A percentile compares a stretch with the other conserved stretches of the same genome.
Conservation (phyloP, 2,113 vertebrate species). For the Rhizomys pruinosus region DNA sequence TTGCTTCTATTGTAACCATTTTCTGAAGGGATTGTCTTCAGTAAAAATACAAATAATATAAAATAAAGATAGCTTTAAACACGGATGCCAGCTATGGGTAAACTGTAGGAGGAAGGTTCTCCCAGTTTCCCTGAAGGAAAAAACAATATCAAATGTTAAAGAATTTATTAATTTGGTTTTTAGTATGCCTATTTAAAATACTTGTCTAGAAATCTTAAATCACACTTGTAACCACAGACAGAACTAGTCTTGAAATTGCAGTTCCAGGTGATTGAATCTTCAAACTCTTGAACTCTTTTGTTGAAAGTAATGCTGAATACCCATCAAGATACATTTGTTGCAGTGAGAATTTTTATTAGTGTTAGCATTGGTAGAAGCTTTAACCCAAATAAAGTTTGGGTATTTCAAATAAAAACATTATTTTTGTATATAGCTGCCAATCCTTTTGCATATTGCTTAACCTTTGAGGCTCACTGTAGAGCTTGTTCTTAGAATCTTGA, state of each 20-base stretch:
- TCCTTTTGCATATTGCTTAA: not conserved
- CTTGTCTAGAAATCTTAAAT: too few relatives aligned
- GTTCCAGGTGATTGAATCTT: not conserved
- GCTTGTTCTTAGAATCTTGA: not conserved
- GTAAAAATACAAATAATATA: not conserved
- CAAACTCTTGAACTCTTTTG: not conserved
- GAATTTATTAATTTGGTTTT: not conserved
- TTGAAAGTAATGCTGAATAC: not conserved
- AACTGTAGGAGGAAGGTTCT: rapidly evolving
- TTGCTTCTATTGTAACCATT: not conserved
- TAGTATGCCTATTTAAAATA: too few relatives aligned
- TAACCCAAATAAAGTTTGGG: not conserved
- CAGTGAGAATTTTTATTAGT: not conserved
- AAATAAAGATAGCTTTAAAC: not conserved
- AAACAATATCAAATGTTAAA: not conserved
- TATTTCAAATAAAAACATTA: not conserved
- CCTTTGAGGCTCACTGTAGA: not conserved
- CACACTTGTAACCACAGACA: not conserved
- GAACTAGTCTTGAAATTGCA: not conserved
- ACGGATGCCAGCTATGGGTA: not conserved
- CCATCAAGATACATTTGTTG: not conserved
- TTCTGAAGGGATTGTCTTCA: not conserved
- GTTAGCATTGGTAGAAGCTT: not conserved
- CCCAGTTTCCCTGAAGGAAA: not conserved
- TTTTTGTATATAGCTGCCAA: not conserved